Percentiles rank a stretch among this genome's conserved stretches.
These are phyloP conservation scores for Phaetusa simplex DNA, from an alignment of 2,113 vertebrate species.

Conservation along the genomic window DNA sequence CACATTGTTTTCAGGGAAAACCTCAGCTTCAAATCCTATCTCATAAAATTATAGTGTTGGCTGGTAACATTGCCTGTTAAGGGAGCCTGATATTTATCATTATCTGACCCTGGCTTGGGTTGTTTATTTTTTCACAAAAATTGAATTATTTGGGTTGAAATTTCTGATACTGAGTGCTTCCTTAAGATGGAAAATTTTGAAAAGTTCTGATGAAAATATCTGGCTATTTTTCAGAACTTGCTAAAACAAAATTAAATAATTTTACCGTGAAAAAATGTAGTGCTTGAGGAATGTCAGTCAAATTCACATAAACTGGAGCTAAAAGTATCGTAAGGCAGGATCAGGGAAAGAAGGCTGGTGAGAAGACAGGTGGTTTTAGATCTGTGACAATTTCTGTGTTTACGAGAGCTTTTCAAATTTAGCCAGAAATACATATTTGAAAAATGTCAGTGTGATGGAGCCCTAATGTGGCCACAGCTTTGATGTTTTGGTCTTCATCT, in stretches of 20 bases:
- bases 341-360: not conserved
- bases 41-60: not conserved
- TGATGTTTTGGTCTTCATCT: not conserved
- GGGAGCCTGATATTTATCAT: not conserved
- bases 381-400: not conserved
- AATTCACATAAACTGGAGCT: not conserved
- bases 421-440: not conserved
- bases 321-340: not conserved
- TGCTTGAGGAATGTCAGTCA: not conserved
- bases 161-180: not conserved
- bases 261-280: not conserved
- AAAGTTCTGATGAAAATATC: not conserved
- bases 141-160: not conserved
- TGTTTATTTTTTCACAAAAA: not conserved
- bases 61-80: not conserved
- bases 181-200: not conserved
- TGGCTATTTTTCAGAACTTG: not conserved
- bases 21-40: not conserved
- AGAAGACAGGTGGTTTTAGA: not conserved
- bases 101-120: not conserved
- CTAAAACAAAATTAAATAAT: not conserved
- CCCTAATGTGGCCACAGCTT: not conserved
- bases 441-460: not conserved
- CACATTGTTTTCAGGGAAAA: slow-evolving; percentile 4
- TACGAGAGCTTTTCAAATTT: not conserved